Percentiles rank a stretch among this genome's conserved stretches.
phyloP scores from a whole-genome alignment of 2,113 vertebrate genomes.

The Myotis brandtii region DNA sequence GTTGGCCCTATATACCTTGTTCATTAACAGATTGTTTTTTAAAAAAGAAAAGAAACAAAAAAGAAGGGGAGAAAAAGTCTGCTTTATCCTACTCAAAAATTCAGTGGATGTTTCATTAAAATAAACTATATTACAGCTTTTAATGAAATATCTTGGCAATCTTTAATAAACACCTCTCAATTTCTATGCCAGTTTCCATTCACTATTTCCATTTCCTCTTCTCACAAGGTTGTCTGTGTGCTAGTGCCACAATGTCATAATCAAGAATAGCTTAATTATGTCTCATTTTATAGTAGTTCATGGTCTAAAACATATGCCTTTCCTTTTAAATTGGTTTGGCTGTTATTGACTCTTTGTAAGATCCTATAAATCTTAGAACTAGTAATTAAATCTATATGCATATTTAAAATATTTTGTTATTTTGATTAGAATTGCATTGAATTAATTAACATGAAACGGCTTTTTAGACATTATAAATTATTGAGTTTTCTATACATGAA shows the following conservation, averaged over 20 bases:
- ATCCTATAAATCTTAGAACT: background rate
- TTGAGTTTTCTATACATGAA: background rate
- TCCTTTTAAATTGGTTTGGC: background rate
- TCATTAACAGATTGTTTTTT: background rate
- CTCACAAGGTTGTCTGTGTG: background rate
- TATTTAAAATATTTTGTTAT: background rate
- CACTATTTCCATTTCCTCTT: background rate
- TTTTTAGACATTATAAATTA: background rate
- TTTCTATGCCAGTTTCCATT: background rate
- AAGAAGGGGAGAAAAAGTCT: background rate
- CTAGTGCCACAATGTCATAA: background rate
- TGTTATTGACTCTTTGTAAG: background rate
- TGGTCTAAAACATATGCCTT: background rate
- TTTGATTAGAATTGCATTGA: background rate
- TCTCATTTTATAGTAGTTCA: background rate
- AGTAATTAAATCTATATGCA: background rate
- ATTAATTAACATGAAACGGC: background rate
- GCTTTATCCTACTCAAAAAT: background rate
- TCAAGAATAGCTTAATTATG: background rate
- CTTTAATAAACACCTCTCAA: background rate
- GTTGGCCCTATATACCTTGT: background rate
- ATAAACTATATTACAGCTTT: background rate
- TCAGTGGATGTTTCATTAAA: background rate
- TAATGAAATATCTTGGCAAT: background rate
- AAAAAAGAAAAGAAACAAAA: background rate